Conservation (phyloP, 2,113 vertebrate species). For the Fregetta grallaria region DNA sequence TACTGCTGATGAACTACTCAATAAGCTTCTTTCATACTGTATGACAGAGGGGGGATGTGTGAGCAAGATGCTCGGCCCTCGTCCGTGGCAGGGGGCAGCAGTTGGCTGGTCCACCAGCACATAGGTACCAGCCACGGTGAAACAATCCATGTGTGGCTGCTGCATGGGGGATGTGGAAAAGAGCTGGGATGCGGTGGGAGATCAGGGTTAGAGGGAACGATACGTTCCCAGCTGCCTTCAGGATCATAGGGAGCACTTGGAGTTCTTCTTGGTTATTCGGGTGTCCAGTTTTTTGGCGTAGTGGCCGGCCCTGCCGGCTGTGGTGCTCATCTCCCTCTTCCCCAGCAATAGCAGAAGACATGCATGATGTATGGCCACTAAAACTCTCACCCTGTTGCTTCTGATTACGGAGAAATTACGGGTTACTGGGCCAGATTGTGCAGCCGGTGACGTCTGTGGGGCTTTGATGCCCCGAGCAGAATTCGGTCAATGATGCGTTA, state of each 20-base stretch:
- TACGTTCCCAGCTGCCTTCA: not conserved
- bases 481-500: not conserved
- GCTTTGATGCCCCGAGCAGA: not conserved
- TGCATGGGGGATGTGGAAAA: not conserved
- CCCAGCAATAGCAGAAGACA: not conserved
- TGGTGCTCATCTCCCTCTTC: not conserved
- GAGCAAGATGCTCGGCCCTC: not conserved
- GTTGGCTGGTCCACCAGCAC: not conserved
- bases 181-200: not conserved
- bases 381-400: conserved; percentile 24
- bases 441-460: not conserved
- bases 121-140: not conserved
- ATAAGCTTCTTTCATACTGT: not conserved
- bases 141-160: not conserved
- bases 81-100: not conserved
- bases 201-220: not conserved
- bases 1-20: not conserved
- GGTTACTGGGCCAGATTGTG: conserved; percentile 3
- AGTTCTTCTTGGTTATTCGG: not conserved
- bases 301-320: accelerated
- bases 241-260: not conserved
- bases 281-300: accelerated
- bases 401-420: not conserved
- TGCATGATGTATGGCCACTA: conserved; percentile 5
- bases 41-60: not conserved